A percentile compares a stretch with the other conserved stretches of the same genome.
Evolutionary conservation across 2,797 vertebrate species (phyloP).

Genomic region (Spinus pinus): DNA sequence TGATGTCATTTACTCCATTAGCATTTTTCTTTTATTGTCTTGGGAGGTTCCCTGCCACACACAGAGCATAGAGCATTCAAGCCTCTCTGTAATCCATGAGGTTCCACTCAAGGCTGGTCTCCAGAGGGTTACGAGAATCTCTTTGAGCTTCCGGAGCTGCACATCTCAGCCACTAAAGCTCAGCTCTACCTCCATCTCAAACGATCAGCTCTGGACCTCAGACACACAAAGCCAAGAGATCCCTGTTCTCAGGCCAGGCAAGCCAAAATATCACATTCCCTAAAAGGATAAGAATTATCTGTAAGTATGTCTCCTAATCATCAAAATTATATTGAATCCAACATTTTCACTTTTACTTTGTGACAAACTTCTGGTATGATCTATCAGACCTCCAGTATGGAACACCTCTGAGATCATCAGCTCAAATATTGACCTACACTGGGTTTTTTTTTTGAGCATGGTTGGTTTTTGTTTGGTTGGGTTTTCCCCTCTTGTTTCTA

Average conservation of each 20-base stretch:
- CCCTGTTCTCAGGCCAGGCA: background rate
- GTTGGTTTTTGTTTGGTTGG: background rate
- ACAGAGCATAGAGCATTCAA: background rate
- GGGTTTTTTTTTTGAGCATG: background rate
- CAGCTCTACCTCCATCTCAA: background rate
- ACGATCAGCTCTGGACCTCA: background rate
- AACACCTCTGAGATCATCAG: background rate
- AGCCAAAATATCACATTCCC: background rate
- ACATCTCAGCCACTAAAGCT: background rate
- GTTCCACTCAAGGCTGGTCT: background rate
- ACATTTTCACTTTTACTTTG: background rate
- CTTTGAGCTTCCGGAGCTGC: background rate
- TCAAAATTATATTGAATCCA: background rate
- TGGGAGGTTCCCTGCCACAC: background rate
- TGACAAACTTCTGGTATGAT: background rate
- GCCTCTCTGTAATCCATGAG: background rate
- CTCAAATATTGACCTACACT: background rate
- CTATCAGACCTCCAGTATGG: background rate
- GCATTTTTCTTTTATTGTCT: background rate
- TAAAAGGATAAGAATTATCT: background rate
- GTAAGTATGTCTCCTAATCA: background rate
- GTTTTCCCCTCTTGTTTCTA: background rate
- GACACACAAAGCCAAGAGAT: background rate
- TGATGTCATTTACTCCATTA: background rate
- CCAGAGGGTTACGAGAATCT: fast-evolving